Evolutionary conservation across 30 jellyfish, hydroid and myxozoan species (phyloP), one percentile per base, ranked within the genome.

Genomic region (Turritopsis dohrnii): DNA sequence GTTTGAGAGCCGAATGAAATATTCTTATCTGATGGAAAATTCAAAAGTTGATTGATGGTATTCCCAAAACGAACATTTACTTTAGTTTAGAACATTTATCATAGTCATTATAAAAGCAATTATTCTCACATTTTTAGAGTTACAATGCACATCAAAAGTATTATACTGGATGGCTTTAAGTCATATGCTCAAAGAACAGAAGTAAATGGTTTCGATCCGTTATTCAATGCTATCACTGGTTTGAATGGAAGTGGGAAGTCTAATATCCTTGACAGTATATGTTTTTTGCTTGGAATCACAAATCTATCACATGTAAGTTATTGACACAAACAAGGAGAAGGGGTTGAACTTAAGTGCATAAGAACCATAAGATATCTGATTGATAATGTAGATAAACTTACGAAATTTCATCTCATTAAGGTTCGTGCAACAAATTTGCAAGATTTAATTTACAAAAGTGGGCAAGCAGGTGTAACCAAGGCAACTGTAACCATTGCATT

Each of bases 171-270:
- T 73, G 98, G 98, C 21, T 93, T 93, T 71, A 93, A 93, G 53
- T 93, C 98, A 13, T 93, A 93, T 72, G 96, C 96, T 7, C 96
- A 87, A 65, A 79, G 98, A 69, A 93, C 98, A 13, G 98, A 93
- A 88, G 91, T 93, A 52, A 74, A 92, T 60, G 95, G 96, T 17
- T 93, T 93, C 76, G 98, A 93, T 81, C 95, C 89, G 31, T 80
- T 80, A 25, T 93, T 93, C 29, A 93, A 93, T 79, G 98, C 98
- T 18, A 93, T 93, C 26, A 93, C 98, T 74, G 98, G 98, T 22
- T 88, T 93, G 60, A 93, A 93, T 86, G 98, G 98, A 24, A 88
- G 96, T 84, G 98, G 98, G 72, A 93, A 93, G 85, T 93, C 98
- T 75, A 93, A 93, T 65, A 93, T 93, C 24, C 85, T 93, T 65